Evolutionary conservation across 2,797 vertebrate genomes (phyloP), one percentile per base, ranked within the genome.

Genomic region (Hippocampus kuda): DNA sequence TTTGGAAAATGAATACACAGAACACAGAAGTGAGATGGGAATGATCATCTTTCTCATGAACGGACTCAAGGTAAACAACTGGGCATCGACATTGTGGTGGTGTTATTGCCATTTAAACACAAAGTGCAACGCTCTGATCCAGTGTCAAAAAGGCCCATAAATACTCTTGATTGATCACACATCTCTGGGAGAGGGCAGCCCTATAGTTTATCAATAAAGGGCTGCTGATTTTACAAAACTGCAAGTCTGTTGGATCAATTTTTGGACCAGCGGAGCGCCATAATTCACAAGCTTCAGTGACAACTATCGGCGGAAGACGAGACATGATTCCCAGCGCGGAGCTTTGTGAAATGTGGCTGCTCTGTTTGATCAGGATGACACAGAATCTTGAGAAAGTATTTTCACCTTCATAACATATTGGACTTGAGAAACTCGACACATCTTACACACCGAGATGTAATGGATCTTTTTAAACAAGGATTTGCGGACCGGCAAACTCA

Each of bases 51-150:
- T 30, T 30, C 6, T 27, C 26, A 59, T 56, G 54, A 24, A 26
- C 10, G 5, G 56, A 12, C 56, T 27, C 5, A 2, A 16, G n/a
- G 15, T 59, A 16, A 16, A 30, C 26, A 60, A 20, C 15, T 34
- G 51, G 38, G 42, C 56, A 51, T 42, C 42, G 79, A 34, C 67
- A 69, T 77, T 81, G 82, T 73, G 83, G 83, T 86, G 86, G 81
- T 79, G 68, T 70, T 77, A 54, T 78, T 79, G 22, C 79, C 68
- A 68, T 76, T 80, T 67, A 66, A 73, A 78, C 65, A 74, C 66
- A 48, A 46, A 73, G 74, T 56, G 74, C 64, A 72, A 78, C 76
- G 56, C 61, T 74, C 70, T 70, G 75, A 86, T 82, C 78, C 78
- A 73, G 34, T 60, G 61, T 34, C 68, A 67, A 24, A 68, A 77